phyloP scores from a whole-genome alignment of 1,140 invertebrate genomes.

The Pachypeltis micranthus region DNA sequence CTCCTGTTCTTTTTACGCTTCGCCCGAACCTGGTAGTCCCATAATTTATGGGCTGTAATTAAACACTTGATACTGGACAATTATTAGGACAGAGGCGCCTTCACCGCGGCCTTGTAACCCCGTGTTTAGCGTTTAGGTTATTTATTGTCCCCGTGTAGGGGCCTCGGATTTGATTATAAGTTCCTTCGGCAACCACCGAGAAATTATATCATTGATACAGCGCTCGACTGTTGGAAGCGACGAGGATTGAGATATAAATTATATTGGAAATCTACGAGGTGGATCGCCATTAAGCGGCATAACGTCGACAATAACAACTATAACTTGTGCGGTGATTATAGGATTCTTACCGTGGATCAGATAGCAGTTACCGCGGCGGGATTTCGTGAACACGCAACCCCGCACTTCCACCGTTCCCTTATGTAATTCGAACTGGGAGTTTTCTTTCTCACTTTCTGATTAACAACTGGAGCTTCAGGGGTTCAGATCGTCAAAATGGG shows the following conservation, averaged over 20 bases:
- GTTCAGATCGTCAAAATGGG: background rate
- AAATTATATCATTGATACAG: conserved; percentile 12
- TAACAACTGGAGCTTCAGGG: background rate
- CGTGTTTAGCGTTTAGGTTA: conserved; percentile 3
- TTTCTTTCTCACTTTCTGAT: background rate
- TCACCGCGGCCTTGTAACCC: conserved; percentile 3
- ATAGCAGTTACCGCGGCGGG: background rate
- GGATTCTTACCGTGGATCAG: conserved; percentile 7
- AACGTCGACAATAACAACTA: conserved; percentile 12
- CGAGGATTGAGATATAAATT: conserved; percentile 12
- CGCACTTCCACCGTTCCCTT: background rate
- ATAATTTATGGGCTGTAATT: conserved; percentile 10
- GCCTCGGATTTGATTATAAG: background rate
- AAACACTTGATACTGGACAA: conserved; percentile 14
- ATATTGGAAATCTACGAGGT: conserved; percentile 2
- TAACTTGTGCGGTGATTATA: conserved; percentile 11
- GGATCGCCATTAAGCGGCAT: conserved; percentile 9
- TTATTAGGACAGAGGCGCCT: conserved; percentile 11
- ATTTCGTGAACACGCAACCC: conserved; percentile 11
- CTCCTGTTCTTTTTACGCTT: background rate
- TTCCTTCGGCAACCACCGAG: background rate
- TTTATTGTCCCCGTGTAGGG: conserved; percentile 3
- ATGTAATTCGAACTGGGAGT: background rate
- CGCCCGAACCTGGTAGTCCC: background rate
- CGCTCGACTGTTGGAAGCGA: background rate